These are phyloP conservation scores for Thera obeliscata DNA, from an alignment of 2,888 invertebrate species.

Conservation along the genomic window DNA sequence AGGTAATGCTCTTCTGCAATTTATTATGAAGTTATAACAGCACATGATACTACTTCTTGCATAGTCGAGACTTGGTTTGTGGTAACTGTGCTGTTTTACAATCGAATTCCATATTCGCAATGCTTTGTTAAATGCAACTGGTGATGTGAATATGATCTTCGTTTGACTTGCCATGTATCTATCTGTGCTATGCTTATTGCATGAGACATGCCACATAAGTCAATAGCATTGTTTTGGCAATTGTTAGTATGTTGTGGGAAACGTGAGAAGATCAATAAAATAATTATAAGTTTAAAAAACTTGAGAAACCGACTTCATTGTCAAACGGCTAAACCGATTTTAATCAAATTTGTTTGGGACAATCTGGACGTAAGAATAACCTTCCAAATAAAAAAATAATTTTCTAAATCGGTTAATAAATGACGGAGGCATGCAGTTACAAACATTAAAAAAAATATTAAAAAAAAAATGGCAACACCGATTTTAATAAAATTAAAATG, in stretches of 20 bases:
- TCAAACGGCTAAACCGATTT: too few species aligned
- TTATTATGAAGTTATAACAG: constrained; percentile 8
- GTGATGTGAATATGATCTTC: constrained; percentile 1
- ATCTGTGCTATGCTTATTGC: not conserved
- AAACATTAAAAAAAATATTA: too few species aligned
- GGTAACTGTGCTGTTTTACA: not conserved
- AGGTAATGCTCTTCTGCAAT: constrained; percentile 37
- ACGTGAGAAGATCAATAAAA: not conserved
- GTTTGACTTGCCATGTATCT: not conserved
- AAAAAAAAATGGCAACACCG: too few species aligned
- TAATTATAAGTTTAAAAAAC: too few species aligned
- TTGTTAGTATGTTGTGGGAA: not conserved
- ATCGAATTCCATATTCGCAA: constrained; percentile 1
- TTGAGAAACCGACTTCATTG: too few species aligned
- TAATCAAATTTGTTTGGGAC: too few species aligned
- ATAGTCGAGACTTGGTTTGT: not conserved
- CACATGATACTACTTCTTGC: not conserved
- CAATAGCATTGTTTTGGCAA: not conserved
- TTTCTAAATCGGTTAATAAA: too few species aligned
- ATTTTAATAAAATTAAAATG: too few species aligned
- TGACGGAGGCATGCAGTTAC: too few species aligned
- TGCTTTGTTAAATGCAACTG: not conserved
- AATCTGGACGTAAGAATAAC: too few species aligned
- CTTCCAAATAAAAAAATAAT: too few species aligned
- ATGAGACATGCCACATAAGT: not conserved